These are phyloP conservation scores for Solea solea DNA, from an alignment of 2,113 vertebrate species.

Conservation along the genomic window DNA sequence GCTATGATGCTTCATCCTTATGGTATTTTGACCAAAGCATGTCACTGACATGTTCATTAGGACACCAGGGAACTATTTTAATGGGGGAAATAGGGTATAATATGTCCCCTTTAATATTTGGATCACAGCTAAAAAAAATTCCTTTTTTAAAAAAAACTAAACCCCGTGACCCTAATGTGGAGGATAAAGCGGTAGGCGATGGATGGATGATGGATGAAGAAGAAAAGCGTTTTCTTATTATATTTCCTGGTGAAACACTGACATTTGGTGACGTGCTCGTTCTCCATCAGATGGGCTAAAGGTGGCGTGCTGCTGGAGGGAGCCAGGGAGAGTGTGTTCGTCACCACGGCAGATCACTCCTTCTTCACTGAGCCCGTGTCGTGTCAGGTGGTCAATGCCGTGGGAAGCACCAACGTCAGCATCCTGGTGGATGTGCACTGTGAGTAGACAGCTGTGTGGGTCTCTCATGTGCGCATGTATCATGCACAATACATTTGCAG, in stretches of 20 bases:
- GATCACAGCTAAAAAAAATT: no score
- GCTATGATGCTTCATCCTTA: no score
- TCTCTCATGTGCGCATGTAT: background rate
- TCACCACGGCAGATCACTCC: slow-evolving; percentile 93
- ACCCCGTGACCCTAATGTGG: no score
- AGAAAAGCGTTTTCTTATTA: background rate
- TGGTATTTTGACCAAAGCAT: no score
- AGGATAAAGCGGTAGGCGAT: no score
- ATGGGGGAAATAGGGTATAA: no score
- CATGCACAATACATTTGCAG: no score
- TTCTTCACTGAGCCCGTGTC: slow-evolving; percentile 98
- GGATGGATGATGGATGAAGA: no score
- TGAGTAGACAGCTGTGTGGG: slow-evolving; percentile 74
- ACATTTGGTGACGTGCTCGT: slow-evolving; percentile 8
- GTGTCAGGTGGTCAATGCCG: slow-evolving; percentile 94
- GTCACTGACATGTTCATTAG: no score
- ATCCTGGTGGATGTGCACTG: slow-evolving; percentile 96
- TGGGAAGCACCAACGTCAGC: slow-evolving; percentile 97
- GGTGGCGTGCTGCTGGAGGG: slow-evolving; percentile 91
- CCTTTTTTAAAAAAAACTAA: no score
- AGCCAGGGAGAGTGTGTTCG: slow-evolving; percentile 86
- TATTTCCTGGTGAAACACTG: slow-evolving; percentile 1
- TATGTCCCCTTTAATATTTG: no score
- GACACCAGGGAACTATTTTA: no score
- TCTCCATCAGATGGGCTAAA: slow-evolving; percentile 88